Conservation (phyloP, 1,140 invertebrate species). For the Leptonema lineaticorne region DNA sequence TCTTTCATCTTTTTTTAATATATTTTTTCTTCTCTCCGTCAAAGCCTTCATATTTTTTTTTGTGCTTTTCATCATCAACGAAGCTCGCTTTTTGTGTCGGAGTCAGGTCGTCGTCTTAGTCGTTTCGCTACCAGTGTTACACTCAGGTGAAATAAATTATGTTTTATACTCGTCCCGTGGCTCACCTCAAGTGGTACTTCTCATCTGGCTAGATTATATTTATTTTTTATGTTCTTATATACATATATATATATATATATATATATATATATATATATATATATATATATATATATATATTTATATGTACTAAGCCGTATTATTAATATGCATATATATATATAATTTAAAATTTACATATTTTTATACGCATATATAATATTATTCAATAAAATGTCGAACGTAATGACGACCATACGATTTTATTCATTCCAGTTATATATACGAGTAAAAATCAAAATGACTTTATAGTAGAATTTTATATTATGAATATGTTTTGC, state of each 20-base stretch:
- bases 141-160: conserved; percentile 13
- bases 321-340: neutral
- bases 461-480: no score
- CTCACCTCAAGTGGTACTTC: conserved; percentile 9
- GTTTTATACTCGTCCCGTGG: conserved; percentile 8
- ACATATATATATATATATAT: neutral
- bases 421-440: no score
- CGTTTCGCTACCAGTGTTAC: conserved; percentile 29
- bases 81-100: neutral
- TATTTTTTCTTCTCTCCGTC: no score
- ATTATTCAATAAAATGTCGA: no score
- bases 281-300: neutral
- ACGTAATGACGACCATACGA: no score
- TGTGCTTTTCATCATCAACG: neutral
- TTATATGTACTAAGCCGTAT: no score
- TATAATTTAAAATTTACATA: neutral
- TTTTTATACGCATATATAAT: no score
- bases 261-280: neutral
- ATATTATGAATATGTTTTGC: no score
- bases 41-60: no score
- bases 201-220: conserved; percentile 11
- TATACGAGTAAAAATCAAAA: no score
- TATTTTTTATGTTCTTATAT: neutral
- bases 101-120: neutral
- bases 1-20: no score